phyloP scores from a whole-genome alignment of 2,888 invertebrate species.

The Eilema sororculum region DNA sequence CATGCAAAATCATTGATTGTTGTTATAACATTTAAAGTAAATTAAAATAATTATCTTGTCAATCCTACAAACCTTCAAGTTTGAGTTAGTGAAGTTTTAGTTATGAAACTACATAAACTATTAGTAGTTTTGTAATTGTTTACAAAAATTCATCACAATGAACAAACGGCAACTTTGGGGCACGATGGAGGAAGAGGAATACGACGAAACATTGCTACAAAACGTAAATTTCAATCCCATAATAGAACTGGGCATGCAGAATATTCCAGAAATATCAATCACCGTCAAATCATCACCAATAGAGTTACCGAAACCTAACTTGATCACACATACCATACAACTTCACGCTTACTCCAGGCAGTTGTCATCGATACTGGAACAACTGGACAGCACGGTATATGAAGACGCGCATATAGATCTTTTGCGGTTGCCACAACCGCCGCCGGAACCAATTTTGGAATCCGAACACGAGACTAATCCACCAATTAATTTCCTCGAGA shows the following conservation, averaged over 20 bases:
- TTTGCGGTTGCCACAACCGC: constrained; percentile 69
- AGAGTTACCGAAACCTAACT: constrained; percentile 77
- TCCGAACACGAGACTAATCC: constrained; percentile 70
- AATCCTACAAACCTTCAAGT: neutral
- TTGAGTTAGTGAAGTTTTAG: neutral
- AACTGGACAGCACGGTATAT: constrained; percentile 71
- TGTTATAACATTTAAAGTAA: neutral
- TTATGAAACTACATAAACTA: neutral
- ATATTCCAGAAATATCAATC: constrained; percentile 82
- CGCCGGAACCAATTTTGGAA: constrained; percentile 70
- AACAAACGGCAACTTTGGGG: constrained; percentile 75
- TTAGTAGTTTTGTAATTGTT: neutral
- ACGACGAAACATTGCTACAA: constrained; percentile 72
- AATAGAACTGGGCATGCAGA: constrained; percentile 84
- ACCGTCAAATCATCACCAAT: constrained; percentile 80
- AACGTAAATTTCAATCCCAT: constrained; percentile 83
- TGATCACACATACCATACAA: constrained; percentile 82
- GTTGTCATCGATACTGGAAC: constrained; percentile 72
- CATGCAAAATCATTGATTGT: neutral
- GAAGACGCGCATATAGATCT: constrained; percentile 72
- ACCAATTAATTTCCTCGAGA: constrained; percentile 77
- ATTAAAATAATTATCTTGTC: neutral
- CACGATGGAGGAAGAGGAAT: constrained; percentile 73
- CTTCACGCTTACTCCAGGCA: constrained; percentile 76
- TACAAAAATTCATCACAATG: constrained; percentile 46